Evolutionary conservation across 1,140 invertebrate species (phyloP), one percentile per base, ranked within the genome.

Genomic region (Rhizoglyphus robini): DNA sequence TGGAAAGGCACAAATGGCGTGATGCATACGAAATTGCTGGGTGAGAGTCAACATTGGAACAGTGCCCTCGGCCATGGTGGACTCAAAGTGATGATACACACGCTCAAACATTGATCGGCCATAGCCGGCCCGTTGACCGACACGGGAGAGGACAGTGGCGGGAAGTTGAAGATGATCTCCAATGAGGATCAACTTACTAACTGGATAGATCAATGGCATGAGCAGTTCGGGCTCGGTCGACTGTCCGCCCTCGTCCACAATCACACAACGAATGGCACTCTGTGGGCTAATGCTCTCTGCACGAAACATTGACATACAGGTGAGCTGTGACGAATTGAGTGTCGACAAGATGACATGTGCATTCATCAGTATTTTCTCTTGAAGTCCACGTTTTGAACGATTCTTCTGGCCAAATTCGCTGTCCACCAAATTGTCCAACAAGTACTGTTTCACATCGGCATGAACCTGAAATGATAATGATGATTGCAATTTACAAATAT

Each of bases 231-330:
- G 82, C 75, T 95, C 90, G 25, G 83, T 83, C 68, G 84, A 85
- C 70, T 94, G 89, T 0, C 88, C 87, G 18, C 91, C 90, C 77
- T 96, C 91, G 74, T 96, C 91, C 34, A 95, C 81, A 36, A 96
- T 89, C 71, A 90, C 93, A 51, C 86, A 80, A 54, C 86, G 83
- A 72, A 93, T 88, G 13, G 76, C 78, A 13, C 79, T 73, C 30
- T 60, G 1, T 32, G 58, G 25, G 2, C 4, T 2, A 61, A 71
- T 63, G 27, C 41, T 64, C 23, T 67, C 62, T 25, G 74, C 34
- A 4, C 58, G 58, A 27, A 60, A 60, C n/a, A 60, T 32, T 2
- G 1, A 2, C 29, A 60, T 29, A n/a, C 58, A 31, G 31, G 48
- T 34, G 47, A 76, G 77, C 49, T 76, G 77, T 70, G 83, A 82